Evolutionary conservation across 2,797 vertebrate genomes (phyloP).

Genomic region (Benthosema pterotum): DNA sequence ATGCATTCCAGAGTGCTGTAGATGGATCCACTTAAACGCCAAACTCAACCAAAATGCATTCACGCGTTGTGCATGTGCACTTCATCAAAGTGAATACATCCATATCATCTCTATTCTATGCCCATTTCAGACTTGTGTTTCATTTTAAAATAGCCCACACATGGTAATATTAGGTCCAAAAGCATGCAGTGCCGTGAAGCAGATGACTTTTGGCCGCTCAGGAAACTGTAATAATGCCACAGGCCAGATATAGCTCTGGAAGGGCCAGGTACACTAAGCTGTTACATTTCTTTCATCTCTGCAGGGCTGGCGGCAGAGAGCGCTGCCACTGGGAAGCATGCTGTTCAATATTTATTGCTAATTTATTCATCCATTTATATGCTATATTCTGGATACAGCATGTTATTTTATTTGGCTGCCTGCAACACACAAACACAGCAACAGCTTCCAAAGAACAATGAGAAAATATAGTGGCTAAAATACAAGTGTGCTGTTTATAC

Average conservation of each 20-base stretch:
- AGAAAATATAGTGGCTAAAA: no score
- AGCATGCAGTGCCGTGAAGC: not conserved
- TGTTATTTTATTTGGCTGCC: no score
- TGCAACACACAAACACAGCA: not conserved
- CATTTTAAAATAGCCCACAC: not conserved
- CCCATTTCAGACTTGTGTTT: no score
- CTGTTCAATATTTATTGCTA: slow-evolving; percentile 57
- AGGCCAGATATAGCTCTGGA: slow-evolving; percentile 2
- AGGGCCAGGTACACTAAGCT: slow-evolving; percentile 3
- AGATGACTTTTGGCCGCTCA: not conserved
- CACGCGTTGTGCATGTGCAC: slow-evolving; percentile 6
- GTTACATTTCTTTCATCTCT: slow-evolving; percentile 52
- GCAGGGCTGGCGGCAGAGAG: slow-evolving; percentile 29
- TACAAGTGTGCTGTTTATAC: no score
- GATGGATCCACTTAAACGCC: slow-evolving; percentile 6
- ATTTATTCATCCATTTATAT: no score
- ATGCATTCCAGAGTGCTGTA: not conserved
- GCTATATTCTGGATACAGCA: no score
- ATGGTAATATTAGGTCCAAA: not conserved
- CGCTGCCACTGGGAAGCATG: slow-evolving; percentile 48
- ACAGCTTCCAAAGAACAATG: no score
- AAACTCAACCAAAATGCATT: slow-evolving; percentile 11
- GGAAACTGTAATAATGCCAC: not conserved
- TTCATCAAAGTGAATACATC: not conserved
- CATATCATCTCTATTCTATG: no score